Percentiles rank a stretch among this genome's conserved stretches.
Evolutionary conservation across 2,113 vertebrate genomes (phyloP).

Genomic region (Python bivittatus): DNA sequence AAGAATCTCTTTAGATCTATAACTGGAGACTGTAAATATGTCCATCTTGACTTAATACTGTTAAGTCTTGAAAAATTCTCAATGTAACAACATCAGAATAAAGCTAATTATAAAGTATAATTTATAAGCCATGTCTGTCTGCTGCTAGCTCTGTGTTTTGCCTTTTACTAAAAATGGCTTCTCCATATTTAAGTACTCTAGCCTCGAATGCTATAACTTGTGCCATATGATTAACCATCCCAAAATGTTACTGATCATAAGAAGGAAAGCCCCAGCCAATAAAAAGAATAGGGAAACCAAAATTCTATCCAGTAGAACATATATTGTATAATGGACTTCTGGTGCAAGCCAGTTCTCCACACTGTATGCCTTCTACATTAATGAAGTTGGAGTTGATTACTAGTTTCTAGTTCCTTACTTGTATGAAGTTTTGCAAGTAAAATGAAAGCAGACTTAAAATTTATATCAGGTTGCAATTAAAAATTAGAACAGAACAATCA

Average conservation of each 20-base stretch:
- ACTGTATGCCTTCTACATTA: not conserved
- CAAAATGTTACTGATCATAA: not conserved
- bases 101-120: not conserved
- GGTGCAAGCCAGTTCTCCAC: not conserved
- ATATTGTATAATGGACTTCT: not conserved
- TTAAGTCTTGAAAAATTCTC: not conserved
- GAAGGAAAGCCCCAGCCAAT: not conserved
- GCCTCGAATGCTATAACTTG: not conserved
- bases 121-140: too few relatives aligned
- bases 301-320: not conserved
- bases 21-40: not conserved
- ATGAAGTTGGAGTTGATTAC: not conserved
- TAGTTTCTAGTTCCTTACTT: not conserved
- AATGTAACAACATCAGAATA: not conserved
- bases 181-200: not conserved
- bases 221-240: not conserved
- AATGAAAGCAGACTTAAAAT: not conserved
- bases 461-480: not conserved
- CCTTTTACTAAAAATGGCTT: not conserved
- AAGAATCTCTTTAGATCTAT: not conserved
- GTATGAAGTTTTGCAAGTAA: not conserved
- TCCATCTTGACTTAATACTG: not conserved
- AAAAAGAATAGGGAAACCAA: not conserved
- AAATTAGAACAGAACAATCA: not conserved
- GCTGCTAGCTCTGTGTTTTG: too few relatives aligned